A percentile compares a stretch with the other conserved stretches of the same genome.
Conservation (phyloP, 2,797 vertebrate genomes). For the Sebastes kiyomatsui region DNA sequence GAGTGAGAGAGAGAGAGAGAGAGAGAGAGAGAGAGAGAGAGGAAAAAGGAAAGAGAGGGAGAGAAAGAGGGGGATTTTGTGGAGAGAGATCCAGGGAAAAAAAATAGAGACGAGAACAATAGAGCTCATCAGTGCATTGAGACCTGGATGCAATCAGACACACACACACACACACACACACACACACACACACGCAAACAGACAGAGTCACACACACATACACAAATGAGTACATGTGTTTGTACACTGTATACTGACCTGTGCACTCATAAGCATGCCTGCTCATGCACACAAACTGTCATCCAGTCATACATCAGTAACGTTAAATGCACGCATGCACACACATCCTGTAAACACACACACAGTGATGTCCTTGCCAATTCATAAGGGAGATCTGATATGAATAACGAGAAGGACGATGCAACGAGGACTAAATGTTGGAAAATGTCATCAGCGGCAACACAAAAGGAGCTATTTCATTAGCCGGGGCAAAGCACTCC, state of each 20-base stretch:
- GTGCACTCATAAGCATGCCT: constrained; percentile 1
- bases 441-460: constrained; percentile 28
- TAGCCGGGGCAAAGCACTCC: constrained; percentile 2
- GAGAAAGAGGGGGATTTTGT: constrained; percentile 7
- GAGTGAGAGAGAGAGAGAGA: background rate
- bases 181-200: constrained; percentile 11
- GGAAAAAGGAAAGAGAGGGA: background rate
- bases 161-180: constrained; percentile 19
- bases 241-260: constrained; percentile 26
- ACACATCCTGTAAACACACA: background rate
- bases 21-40: background rate
- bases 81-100: constrained; percentile 14
- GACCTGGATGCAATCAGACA: constrained; percentile 68
- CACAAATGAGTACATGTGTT: constrained; percentile 7
- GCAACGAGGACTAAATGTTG: constrained; percentile 26
- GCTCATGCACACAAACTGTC: constrained; percentile 14
- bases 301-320: background rate
- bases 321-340: constrained; percentile 1
- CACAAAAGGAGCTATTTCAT: constrained; percentile 42
- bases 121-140: constrained; percentile 80
- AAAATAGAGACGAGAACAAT: constrained; percentile 72
- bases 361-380: constrained; percentile 23
- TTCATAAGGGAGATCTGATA: constrained; percentile 33
- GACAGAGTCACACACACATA: background rate
- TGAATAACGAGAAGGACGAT: constrained; percentile 35